Percentiles rank a stretch among this genome's conserved stretches.
Conservation (phyloP, 2,797 vertebrate genomes). For the Thalassophryne amazonica region DNA sequence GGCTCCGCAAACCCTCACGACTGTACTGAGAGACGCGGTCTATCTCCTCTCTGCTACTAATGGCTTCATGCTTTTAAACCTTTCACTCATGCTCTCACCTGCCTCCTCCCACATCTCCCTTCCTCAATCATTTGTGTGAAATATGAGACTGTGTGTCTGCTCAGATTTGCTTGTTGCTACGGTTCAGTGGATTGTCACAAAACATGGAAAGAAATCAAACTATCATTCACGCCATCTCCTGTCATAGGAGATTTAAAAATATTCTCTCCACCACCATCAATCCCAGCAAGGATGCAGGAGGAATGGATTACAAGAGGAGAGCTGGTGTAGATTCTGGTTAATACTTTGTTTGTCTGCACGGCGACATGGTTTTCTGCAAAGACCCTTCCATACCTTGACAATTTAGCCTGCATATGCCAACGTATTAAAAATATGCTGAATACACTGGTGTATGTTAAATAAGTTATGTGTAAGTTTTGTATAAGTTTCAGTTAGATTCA, state of each 20-base stretch:
- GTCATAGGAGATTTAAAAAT: conserved; percentile 19
- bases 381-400: not conserved
- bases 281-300: conserved; percentile 15
- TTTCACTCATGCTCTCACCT: not conserved
- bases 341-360: conserved; percentile 49
- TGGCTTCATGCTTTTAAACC: conserved; percentile 12
- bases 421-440: too few relatives aligned
- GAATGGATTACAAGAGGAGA: conserved; percentile 17
- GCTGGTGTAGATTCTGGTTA: conserved; percentile 30
- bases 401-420: too few relatives aligned
- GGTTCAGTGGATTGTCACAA: too few relatives aligned
- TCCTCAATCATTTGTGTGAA: not conserved
- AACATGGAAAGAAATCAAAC: too few relatives aligned
- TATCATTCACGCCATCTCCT: too few relatives aligned
- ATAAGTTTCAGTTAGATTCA: too few relatives aligned
- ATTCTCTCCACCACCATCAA: conserved; percentile 33
- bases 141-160: not conserved
- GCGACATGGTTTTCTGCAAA: conserved; percentile 6
- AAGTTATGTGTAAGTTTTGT: too few relatives aligned
- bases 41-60: not conserved
- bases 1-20: too few relatives aligned
- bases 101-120: not conserved
- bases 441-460: too few relatives aligned
- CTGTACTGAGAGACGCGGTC: too few relatives aligned
- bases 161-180: too few relatives aligned